These are phyloP conservation scores for Urechis unicinctus DNA, from an alignment of 2,888 invertebrate species.

Conservation along the genomic window DNA sequence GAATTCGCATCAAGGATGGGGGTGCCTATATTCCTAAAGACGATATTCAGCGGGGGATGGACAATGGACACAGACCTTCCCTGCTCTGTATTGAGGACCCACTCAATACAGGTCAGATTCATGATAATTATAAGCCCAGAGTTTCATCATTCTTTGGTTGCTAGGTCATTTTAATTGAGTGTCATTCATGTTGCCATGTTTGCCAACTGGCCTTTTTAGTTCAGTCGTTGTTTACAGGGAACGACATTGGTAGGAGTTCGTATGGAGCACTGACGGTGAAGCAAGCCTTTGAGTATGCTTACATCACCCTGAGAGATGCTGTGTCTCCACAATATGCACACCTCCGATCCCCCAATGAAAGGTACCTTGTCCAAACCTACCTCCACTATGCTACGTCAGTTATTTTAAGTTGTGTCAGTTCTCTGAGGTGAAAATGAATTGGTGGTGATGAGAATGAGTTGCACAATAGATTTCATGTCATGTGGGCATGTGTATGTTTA, in stretches of 20 bases:
- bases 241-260: slow-evolving; percentile 96
- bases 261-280: slow-evolving; percentile 86
- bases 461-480: background rate
- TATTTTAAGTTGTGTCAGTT: background rate
- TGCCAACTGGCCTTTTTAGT: too few species aligned
- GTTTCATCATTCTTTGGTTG: background rate
- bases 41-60: slow-evolving; percentile 81
- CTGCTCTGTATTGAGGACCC: slow-evolving; percentile 97
- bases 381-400: too few species aligned
- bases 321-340: slow-evolving; percentile 36
- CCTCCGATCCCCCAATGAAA: slow-evolving; percentile 7
- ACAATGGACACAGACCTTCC: slow-evolving; percentile 84
- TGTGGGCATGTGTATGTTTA: too few species aligned
- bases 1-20: slow-evolving; percentile 85
- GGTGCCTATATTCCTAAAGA: slow-evolving; percentile 91
- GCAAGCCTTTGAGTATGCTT: slow-evolving; percentile 95
- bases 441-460: too few species aligned
- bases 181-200: too few species aligned
- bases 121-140: too few species aligned
- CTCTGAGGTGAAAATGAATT: background rate
- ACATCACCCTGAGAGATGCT: slow-evolving; percentile 61
- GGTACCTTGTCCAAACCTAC: too few species aligned
- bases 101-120: slow-evolving; percentile 62
- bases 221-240: slow-evolving; percentile 66
- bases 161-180: too few species aligned